These are phyloP conservation scores for Malacosoma neustria DNA, from an alignment of 2,888 invertebrate genomes.

Conservation along the genomic window DNA sequence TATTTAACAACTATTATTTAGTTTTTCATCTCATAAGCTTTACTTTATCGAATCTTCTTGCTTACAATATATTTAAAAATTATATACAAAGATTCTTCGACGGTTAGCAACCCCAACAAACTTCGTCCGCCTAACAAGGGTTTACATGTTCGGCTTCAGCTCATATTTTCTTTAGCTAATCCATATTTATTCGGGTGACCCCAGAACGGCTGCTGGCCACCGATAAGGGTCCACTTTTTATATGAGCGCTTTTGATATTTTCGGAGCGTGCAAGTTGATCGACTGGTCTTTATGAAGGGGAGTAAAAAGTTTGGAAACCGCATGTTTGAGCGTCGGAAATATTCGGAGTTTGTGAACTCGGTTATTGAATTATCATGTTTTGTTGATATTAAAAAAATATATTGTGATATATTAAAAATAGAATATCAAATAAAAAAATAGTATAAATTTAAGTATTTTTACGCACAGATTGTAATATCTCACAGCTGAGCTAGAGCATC, in stretches of 20 bases:
- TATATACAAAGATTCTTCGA: neutral
- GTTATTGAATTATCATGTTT: neutral
- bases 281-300: slow-evolving; percentile 8
- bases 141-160: slow-evolving; percentile 28
- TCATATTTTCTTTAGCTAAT: slow-evolving; percentile 57
- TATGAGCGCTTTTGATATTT: slow-evolving; percentile 45
- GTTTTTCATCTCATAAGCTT: too few species aligned
- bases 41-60: too few species aligned
- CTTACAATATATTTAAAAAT: neutral
- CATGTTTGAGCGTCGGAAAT: neutral
- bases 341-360: neutral
- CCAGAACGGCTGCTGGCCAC: slow-evolving; percentile 34
- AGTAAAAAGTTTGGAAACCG: neutral
- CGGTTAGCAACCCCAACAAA: neutral
- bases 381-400: too few species aligned
- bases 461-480: too few species aligned
- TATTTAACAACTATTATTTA: too few species aligned
- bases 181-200: slow-evolving; percentile 65
- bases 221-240: slow-evolving; percentile 43
- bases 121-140: slow-evolving; percentile 31
- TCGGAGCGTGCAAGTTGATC: slow-evolving; percentile 20
- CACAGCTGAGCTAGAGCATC: too few species aligned
- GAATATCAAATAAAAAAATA: too few species aligned
- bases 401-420: too few species aligned
- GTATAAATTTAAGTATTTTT: too few species aligned